Conservation (phyloP, 1,140 invertebrate genomes). For the Ridgeia piscesae region DNA sequence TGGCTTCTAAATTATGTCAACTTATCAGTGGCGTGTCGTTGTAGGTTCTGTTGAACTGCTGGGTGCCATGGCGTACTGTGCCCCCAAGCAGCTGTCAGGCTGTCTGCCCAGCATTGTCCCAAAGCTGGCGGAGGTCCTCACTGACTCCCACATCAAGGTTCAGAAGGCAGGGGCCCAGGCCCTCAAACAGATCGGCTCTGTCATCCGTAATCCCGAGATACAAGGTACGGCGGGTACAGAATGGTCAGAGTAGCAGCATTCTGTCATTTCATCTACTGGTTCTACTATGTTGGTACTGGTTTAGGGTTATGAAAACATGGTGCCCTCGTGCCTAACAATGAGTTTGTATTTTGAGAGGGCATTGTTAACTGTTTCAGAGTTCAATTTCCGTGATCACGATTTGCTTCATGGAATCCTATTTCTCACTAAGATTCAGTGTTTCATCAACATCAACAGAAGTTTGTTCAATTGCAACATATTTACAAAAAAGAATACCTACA, state of each 20-base stretch:
- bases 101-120: constrained; percentile 97
- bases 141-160: constrained; percentile 97
- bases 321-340: not conserved
- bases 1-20: not conserved
- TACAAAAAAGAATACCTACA: no score
- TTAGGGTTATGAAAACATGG: not conserved
- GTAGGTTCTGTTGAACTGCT: constrained; percentile 93
- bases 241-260: not conserved
- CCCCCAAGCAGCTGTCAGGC: constrained; percentile 95
- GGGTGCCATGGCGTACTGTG: constrained; percentile 91
- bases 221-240: constrained; percentile 66
- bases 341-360: not conserved
- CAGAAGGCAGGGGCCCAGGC: constrained; percentile 94
- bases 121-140: constrained; percentile 94
- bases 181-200: constrained; percentile 93
- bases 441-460: no score
- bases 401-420: no score
- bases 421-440: no score
- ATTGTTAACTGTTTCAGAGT: no score
- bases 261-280: constrained; percentile 3
- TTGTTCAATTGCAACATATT: no score
- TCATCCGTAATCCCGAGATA: constrained; percentile 98
- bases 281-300: not conserved
- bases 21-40: not conserved
- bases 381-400: no score